A percentile compares a stretch with the other conserved stretches of the same genome.
phyloP scores from a whole-genome alignment of 2,888 invertebrate genomes.

The Xestia rhomboidea region DNA sequence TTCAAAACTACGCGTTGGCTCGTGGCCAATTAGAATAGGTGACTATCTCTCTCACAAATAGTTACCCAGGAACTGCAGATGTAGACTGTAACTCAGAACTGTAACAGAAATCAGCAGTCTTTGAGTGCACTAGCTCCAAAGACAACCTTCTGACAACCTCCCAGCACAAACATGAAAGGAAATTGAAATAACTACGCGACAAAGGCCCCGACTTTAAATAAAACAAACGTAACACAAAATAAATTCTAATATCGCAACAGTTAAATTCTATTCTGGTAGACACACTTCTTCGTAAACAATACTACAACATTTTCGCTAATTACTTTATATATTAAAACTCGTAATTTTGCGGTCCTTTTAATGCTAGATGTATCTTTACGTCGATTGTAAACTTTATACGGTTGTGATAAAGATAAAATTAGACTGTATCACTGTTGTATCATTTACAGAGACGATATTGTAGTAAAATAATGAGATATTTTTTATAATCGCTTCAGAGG shows the following conservation, averaged over 20 bases:
- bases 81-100: not conserved
- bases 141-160: constrained; percentile 10
- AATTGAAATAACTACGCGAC: constrained; percentile 57
- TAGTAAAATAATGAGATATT: constrained; percentile 17
- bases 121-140: constrained; percentile 19
- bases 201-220: constrained; percentile 39
- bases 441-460: constrained; percentile 4
- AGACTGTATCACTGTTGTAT: constrained; percentile 22
- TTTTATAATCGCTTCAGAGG: constrained; percentile 14
- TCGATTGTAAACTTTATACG: constrained; percentile 52
- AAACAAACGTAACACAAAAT: constrained; percentile 29
- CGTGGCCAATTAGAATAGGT: not conserved
- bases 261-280: constrained; percentile 58
- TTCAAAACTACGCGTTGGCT: not conserved
- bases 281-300: constrained; percentile 46
- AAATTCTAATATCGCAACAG: constrained; percentile 38
- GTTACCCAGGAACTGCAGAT: constrained; percentile 5
- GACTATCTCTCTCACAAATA: constrained; percentile 15
- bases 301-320: constrained; percentile 66
- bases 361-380: constrained; percentile 25
- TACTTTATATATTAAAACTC: constrained; percentile 65
- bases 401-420: constrained; percentile 55
- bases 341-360: constrained; percentile 64
- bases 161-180: constrained; percentile 42
- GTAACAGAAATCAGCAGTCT: constrained; percentile 31